A percentile compares a stretch with the other conserved stretches of the same genome.
Evolutionary conservation across 2,797 vertebrate genomes (phyloP).

Genomic region (Pelochelys cantorii): DNA sequence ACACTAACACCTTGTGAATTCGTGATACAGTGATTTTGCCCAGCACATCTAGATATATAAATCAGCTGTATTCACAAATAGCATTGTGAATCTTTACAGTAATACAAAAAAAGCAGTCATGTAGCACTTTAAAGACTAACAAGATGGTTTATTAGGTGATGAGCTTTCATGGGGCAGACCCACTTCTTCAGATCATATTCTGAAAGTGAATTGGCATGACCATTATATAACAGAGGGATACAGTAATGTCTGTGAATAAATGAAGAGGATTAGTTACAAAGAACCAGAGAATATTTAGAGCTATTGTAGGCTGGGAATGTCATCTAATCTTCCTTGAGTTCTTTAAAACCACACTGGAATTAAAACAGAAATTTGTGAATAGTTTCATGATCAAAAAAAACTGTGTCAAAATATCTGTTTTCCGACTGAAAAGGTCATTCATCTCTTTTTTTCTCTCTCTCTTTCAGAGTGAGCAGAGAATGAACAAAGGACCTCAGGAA

Average conservation of each 20-base stretch:
- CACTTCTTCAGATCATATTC: too few species aligned
- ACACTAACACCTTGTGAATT: not conserved
- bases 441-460: too few species aligned
- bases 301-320: too few species aligned
- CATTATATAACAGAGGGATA: too few species aligned
- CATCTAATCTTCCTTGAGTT: too few species aligned
- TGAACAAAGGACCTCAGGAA: not conserved
- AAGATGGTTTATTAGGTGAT: too few species aligned
- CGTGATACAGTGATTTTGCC: not conserved
- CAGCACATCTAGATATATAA: not conserved
- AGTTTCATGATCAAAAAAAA: not conserved
- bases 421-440: not conserved
- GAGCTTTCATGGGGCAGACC: too few species aligned
- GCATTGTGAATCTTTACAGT: not conserved
- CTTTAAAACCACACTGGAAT: not conserved
- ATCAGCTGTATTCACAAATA: not conserved
- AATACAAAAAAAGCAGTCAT: too few species aligned
- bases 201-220: too few species aligned
- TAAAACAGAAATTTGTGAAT: not conserved
- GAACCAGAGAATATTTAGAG: not conserved
- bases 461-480: not conserved
- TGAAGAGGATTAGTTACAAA: fast-evolving
- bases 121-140: too few species aligned
- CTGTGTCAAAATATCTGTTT: not conserved
- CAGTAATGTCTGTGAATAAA: not conserved